Evolutionary conservation across 1,140 invertebrate species (phyloP), one percentile per base, ranked within the genome.

Genomic region (Pristionchus pacificus): DNA sequence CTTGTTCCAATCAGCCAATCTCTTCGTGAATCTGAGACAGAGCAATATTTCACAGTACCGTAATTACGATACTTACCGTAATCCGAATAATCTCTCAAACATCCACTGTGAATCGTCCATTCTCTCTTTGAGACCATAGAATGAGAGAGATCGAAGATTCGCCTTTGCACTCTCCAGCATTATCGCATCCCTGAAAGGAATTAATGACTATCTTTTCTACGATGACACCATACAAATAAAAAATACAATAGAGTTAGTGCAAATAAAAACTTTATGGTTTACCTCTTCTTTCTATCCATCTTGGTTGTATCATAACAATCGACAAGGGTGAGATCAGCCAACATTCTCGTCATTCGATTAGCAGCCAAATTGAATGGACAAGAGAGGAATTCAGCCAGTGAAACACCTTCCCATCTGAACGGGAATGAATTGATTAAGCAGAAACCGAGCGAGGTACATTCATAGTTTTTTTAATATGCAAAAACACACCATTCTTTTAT

Each of bases 331-430:
- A 98, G 86, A 87, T 97, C 93, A 38, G 95, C 92, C 72, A 98
- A 85, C 96, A 99, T 99, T 77, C 96, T 87, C 0, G 95, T 97
- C 86, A 98, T 95, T 70, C 95, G 80, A 86, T 99, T 98, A 77
- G 90, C 90, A 15, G 94, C 96, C 79, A 98, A 86, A 88, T 98
- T 98, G 80, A 91, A 90, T 10, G 89, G 89, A 85, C 96, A 98
- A 28, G 87, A 86, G 78, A 94, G 89, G 85, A 97, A 98, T 84
- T 95, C 89, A 71, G 91, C 89, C 2, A 95, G 85, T 14, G 88
- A 75, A 28, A 76, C 67, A 25, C 87, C 89, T 75, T 86, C 84
- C 89, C 88, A 90, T 77, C 85, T 49, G 6, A 49, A 49, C 19
- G 6, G 19, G n/a, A n/a, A n/a, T n/a, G n/a, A n/a, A n/a, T n/a